These are phyloP conservation scores for Nasua narica DNA, from an alignment of 2,797 vertebrate species.

Conservation along the genomic window DNA sequence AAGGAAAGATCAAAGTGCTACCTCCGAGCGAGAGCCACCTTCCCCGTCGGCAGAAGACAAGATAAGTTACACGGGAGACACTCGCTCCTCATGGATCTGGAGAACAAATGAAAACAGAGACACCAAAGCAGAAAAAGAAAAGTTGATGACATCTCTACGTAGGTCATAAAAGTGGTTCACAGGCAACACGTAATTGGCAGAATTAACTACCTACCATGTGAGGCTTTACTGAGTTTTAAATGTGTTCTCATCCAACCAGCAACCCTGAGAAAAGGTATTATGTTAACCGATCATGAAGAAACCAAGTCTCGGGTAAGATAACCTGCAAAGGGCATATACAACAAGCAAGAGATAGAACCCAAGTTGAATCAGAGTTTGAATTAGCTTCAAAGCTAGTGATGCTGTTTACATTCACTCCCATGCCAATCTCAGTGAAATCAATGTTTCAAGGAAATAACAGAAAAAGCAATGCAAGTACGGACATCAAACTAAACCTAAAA, in stretches of 20 bases:
- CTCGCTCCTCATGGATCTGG: neutral
- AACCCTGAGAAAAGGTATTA: neutral
- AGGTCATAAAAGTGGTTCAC: neutral
- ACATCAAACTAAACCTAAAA: neutral
- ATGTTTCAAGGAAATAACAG: constrained; percentile 2
- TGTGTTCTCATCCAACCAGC: neutral
- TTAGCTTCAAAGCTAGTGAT: neutral
- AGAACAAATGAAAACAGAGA: neutral
- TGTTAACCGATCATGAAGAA: neutral
- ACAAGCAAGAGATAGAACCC: neutral
- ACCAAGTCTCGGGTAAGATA: neutral
- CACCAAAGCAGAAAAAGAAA: neutral
- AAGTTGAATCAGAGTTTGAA: neutral
- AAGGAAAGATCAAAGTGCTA: neutral
- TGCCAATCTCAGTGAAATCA: neutral
- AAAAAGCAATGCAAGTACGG: neutral
- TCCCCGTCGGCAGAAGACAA: neutral
- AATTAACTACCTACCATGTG: neutral
- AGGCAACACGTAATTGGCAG: neutral
- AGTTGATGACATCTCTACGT: neutral
- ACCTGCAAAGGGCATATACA: neutral
- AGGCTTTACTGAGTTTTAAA: constrained; percentile 1
- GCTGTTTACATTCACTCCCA: neutral
- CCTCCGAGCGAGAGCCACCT: neutral
- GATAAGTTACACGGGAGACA: neutral